A percentile compares a stretch with the other conserved stretches of the same genome.
phyloP scores from a whole-genome alignment of 1,140 invertebrate genomes.

The Drosophila watanabei region DNA sequence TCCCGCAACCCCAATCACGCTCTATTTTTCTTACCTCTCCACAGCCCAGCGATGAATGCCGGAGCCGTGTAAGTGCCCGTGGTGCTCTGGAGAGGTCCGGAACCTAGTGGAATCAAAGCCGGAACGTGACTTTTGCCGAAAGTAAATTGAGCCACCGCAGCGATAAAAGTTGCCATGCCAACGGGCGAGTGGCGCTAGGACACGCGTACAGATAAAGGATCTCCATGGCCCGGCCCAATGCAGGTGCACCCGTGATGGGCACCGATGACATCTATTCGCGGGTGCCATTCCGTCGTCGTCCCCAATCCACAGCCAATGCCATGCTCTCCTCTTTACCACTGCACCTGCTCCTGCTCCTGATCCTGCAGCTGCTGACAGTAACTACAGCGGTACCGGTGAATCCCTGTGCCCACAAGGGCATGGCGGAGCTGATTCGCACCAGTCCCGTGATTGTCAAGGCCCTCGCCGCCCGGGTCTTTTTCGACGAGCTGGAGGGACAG shows the following conservation, averaged over 20 bases:
- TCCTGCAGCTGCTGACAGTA: conserved; percentile 33
- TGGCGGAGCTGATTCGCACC: conserved; percentile 79
- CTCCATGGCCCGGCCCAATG: conserved; percentile 37
- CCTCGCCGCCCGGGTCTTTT: conserved; percentile 76
- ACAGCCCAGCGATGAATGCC: conserved; percentile 56
- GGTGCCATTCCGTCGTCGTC: conserved; percentile 11
- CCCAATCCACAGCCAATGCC: neutral
- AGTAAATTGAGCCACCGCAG: conserved; percentile 69
- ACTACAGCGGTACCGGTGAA: conserved; percentile 38
- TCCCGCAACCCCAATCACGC: conserved; percentile 29
- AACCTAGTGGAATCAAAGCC: conserved; percentile 62
- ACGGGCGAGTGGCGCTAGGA: conserved; percentile 56
- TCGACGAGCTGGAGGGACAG: conserved; percentile 46
- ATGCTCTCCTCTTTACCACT: neutral
- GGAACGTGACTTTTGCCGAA: conserved; percentile 76
- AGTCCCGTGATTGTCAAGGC: conserved; percentile 84
- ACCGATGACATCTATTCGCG: conserved; percentile 34
- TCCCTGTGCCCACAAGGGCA: conserved; percentile 78
- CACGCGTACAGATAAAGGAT: conserved; percentile 68
- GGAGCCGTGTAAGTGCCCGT: conserved; percentile 48
- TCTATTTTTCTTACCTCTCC: conserved; percentile 21
- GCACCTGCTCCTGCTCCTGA: conserved; percentile 21
- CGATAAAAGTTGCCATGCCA: conserved; percentile 76
- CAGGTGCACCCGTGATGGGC: conserved; percentile 38
- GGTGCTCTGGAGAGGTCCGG: conserved; percentile 8